Evolutionary conservation across 2,888 invertebrate species (phyloP).

Genomic region (Enoplolaimus lenunculus): DNA sequence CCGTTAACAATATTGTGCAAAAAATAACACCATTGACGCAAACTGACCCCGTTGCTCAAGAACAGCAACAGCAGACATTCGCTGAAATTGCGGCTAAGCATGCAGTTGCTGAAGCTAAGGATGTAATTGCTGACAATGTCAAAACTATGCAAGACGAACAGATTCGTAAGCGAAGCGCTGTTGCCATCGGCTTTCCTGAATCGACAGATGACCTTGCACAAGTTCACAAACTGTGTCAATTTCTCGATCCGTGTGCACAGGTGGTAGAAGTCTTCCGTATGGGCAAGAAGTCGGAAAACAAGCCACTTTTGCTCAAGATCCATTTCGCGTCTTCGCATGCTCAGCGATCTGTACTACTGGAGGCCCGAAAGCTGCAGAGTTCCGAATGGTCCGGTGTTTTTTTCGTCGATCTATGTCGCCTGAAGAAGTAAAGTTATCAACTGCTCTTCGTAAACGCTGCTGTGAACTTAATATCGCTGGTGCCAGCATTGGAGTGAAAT

Average conservation of each 20-base stretch:
- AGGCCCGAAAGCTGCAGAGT: neutral
- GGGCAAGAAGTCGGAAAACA: neutral
- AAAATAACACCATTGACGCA: neutral
- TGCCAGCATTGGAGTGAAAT: neutral
- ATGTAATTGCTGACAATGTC: neutral
- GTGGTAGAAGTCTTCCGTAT: constrained; percentile 2
- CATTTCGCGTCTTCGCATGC: neutral
- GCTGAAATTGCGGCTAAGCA: neutral
- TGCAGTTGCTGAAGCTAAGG: neutral
- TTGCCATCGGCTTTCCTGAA: neutral
- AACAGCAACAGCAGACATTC: neutral
- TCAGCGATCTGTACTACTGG: neutral
- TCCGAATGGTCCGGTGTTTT: neutral
- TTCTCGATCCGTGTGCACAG: neutral
- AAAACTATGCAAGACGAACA: neutral
- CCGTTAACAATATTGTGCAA: neutral
- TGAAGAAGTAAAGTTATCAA: neutral
- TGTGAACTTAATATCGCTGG: neutral
- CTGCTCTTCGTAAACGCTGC: neutral
- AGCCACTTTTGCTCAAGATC: neutral
- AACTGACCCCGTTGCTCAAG: neutral
- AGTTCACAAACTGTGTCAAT: neutral
- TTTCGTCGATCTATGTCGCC: neutral
- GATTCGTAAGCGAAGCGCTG: neutral
- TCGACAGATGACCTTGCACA: neutral